phyloP scores from a whole-genome alignment of 2,113 vertebrate genomes.

The Lepus timidus region DNA sequence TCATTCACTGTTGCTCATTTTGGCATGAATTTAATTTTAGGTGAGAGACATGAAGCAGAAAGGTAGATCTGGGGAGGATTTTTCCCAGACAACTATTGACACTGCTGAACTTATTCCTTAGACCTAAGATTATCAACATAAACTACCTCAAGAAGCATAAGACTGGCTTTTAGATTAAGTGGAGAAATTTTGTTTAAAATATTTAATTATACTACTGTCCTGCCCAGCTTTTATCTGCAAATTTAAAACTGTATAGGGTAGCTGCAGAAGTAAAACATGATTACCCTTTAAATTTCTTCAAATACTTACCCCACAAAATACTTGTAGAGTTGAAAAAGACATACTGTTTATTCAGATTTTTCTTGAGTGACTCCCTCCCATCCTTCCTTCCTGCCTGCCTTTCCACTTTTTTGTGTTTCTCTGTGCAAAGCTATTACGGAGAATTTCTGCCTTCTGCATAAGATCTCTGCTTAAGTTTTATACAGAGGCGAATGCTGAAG shows the following conservation, averaged over 20 bases:
- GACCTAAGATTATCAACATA: background rate
- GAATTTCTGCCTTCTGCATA: background rate
- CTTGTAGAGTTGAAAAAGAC: background rate
- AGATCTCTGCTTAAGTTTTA: background rate
- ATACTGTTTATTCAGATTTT: background rate
- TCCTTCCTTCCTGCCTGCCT: background rate
- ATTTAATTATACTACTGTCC: too few relatives aligned
- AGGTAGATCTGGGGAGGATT: background rate
- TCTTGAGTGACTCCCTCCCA: background rate
- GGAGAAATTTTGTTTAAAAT: background rate
- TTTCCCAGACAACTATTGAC: background rate
- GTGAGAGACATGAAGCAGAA: background rate
- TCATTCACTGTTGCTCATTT: background rate
- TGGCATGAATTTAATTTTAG: background rate
- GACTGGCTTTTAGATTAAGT: background rate
- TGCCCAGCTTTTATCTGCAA: background rate
- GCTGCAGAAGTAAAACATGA: background rate
- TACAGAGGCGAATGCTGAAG: background rate
- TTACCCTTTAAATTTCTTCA: background rate
- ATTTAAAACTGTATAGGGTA: background rate
- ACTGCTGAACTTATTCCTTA: background rate
- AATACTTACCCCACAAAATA: background rate
- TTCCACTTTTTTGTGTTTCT: background rate
- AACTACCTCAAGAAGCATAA: background rate
- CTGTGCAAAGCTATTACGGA: background rate